Evolutionary conservation across 2,888 invertebrate species (phyloP).

Genomic region (Pammene aurita): DNA sequence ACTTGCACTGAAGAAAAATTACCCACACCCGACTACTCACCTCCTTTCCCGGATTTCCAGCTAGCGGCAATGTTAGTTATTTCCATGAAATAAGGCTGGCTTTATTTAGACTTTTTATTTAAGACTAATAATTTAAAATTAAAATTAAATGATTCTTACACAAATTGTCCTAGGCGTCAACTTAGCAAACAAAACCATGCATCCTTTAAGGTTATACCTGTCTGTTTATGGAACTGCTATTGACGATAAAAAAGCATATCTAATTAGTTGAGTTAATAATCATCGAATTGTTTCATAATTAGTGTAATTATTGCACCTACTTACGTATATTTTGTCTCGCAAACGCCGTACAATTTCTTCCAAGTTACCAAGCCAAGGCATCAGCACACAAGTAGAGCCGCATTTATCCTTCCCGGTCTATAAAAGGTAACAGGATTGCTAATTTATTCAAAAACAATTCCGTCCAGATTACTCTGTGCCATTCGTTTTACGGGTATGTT

Average conservation of each 20-base stretch:
- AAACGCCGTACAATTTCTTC: slow-evolving; percentile 13
- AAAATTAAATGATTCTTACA: too few relatives aligned
- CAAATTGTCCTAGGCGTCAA: too few relatives aligned
- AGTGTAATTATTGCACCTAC: too few relatives aligned
- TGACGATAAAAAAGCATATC: too few relatives aligned
- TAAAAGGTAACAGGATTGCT: slow-evolving; percentile 45
- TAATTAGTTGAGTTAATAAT: too few relatives aligned
- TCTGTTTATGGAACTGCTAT: too few relatives aligned
- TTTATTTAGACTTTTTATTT: background rate
- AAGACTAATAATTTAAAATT: too few relatives aligned
- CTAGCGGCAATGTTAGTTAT: background rate
- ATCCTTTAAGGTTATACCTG: too few relatives aligned
- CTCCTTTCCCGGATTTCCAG: slow-evolving; percentile 16
- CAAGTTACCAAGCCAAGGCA: slow-evolving; percentile 8
- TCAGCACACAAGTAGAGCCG: slow-evolving; percentile 8
- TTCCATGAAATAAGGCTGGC: background rate
- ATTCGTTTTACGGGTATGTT: slow-evolving; percentile 45
- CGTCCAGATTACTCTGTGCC: slow-evolving; percentile 45
- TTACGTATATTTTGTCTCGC: background rate
- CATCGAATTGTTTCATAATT: too few relatives aligned
- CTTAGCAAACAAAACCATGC: too few relatives aligned
- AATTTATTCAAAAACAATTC: slow-evolving; percentile 50
- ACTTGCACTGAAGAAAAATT: slow-evolving; percentile 52
- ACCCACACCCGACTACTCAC: slow-evolving; percentile 41
- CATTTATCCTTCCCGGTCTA: slow-evolving; percentile 35